These are phyloP conservation scores for Hyposmocoma kahamanoa DNA, from an alignment of 1,140 invertebrate genomes.

Conservation along the genomic window DNA sequence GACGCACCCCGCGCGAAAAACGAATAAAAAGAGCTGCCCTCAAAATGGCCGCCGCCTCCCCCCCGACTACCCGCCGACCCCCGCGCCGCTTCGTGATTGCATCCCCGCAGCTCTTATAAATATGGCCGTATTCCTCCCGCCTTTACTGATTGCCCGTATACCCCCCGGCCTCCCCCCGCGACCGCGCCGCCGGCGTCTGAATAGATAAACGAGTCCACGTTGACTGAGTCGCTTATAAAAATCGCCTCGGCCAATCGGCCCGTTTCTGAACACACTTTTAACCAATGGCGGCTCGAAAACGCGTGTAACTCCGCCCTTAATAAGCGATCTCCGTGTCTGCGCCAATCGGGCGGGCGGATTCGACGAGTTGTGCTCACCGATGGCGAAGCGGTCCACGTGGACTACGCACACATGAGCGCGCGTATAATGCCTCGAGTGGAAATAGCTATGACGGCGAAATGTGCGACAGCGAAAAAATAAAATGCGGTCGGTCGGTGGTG, in stretches of 20 bases:
- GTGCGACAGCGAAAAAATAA: conserved; percentile 75
- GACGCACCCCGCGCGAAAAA: conserved; percentile 72
- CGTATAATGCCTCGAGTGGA: conserved; percentile 74
- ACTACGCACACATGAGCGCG: conserved; percentile 59
- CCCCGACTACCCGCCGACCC: conserved; percentile 49
- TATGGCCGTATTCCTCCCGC: conserved; percentile 74
- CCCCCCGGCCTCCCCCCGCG: conserved; percentile 67
- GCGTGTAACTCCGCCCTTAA: conserved; percentile 72
- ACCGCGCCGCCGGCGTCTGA: conserved; percentile 72
- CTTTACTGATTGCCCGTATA: conserved; percentile 75
- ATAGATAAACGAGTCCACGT: conserved; percentile 75
- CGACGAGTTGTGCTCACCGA: conserved; percentile 46
- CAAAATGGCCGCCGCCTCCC: conserved; percentile 72
- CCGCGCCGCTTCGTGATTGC: conserved; percentile 73
- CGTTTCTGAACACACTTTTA: conserved; percentile 21
- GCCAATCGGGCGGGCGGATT: conserved; percentile 41
- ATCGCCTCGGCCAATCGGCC: conserved; percentile 58
- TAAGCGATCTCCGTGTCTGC: conserved; percentile 62
- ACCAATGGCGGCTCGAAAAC: conserved; percentile 42
- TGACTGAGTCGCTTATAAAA: conserved; percentile 71
- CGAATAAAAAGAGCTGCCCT: conserved; percentile 74
- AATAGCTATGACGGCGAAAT: conserved; percentile 75
- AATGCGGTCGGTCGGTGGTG: conserved; percentile 70
- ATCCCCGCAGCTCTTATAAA: conserved; percentile 75
- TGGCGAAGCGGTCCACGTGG: conserved; percentile 68